Evolutionary conservation across 2,797 vertebrate species (phyloP).

Genomic region (Hybognathus amarus): DNA sequence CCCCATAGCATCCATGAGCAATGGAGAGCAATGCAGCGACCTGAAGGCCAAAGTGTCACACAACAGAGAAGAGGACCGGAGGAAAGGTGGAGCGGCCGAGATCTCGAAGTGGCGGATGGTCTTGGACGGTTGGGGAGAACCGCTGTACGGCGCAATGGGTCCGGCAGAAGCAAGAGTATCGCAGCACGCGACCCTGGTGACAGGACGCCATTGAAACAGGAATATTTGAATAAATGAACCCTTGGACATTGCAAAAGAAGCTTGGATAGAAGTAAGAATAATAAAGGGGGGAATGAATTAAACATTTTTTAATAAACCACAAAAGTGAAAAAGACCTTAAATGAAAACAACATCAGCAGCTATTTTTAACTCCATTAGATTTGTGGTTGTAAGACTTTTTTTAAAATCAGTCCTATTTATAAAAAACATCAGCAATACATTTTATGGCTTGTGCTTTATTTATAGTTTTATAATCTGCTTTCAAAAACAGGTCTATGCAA

Average conservation of each 20-base stretch:
- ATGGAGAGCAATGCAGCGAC: not conserved
- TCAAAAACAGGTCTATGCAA: constrained; percentile 27
- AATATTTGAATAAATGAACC: not conserved
- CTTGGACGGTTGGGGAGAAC: constrained; percentile 71
- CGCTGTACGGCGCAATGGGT: constrained; percentile 76
- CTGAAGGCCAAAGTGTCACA: not conserved
- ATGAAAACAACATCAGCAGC: constrained; percentile 14
- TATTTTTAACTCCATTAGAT: not conserved
- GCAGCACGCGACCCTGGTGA: constrained; percentile 86
- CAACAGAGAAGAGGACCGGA: constrained; percentile 15
- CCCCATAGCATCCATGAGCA: constrained; percentile 17
- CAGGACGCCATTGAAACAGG: not conserved
- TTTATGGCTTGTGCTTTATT: constrained; percentile 25
- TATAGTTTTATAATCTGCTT: constrained; percentile 7
- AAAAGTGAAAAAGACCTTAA: constrained; percentile 7
- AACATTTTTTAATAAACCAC: not conserved
- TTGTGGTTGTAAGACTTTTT: not conserved
- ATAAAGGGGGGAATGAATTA: not conserved
- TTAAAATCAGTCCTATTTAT: constrained; percentile 2
- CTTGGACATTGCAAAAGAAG: not conserved
- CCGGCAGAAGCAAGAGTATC: constrained; percentile 76
- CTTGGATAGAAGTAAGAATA: not conserved
- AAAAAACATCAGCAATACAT: not conserved
- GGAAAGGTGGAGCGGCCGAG: constrained; percentile 14
- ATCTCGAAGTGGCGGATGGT: constrained; percentile 53